Evolutionary conservation across 2,888 invertebrate genomes (phyloP).

Genomic region (Drosophila limbata): DNA sequence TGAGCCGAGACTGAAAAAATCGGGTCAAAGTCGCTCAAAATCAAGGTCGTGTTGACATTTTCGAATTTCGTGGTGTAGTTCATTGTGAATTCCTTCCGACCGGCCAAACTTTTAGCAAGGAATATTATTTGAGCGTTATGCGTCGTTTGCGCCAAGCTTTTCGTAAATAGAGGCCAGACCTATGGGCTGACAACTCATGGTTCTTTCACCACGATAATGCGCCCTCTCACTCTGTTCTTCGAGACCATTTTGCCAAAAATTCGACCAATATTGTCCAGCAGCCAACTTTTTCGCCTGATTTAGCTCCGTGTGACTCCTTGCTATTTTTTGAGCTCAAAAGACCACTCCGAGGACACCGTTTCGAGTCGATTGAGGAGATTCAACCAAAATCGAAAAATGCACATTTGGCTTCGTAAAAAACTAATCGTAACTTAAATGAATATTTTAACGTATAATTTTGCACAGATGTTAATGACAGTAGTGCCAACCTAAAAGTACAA

Average conservation of each 20-base stretch:
- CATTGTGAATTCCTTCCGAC: not conserved
- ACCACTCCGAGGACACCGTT: not conserved
- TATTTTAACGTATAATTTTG: too few relatives aligned
- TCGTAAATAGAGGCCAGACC: not conserved
- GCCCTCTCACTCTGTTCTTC: not conserved
- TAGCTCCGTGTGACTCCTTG: not conserved
- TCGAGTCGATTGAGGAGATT: not conserved
- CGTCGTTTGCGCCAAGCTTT: not conserved
- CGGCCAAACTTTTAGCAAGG: not conserved
- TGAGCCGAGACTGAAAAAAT: too few relatives aligned
- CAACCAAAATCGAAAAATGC: too few relatives aligned
- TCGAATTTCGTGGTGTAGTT: not conserved
- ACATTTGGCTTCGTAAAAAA: too few relatives aligned
- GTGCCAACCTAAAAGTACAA: too few relatives aligned
- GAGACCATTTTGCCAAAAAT: not conserved
- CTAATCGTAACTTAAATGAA: too few relatives aligned
- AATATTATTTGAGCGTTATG: not conserved
- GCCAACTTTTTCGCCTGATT: not conserved
- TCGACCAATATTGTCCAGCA: not conserved
- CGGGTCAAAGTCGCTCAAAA: not conserved
- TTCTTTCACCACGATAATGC: not conserved
- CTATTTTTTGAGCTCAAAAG: not conserved
- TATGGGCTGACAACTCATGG: not conserved
- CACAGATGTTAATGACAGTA: too few relatives aligned
- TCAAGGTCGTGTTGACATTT: not conserved